Conservation (phyloP, 2,888 invertebrate genomes). For the Marasmarcha lunaedactyla region DNA sequence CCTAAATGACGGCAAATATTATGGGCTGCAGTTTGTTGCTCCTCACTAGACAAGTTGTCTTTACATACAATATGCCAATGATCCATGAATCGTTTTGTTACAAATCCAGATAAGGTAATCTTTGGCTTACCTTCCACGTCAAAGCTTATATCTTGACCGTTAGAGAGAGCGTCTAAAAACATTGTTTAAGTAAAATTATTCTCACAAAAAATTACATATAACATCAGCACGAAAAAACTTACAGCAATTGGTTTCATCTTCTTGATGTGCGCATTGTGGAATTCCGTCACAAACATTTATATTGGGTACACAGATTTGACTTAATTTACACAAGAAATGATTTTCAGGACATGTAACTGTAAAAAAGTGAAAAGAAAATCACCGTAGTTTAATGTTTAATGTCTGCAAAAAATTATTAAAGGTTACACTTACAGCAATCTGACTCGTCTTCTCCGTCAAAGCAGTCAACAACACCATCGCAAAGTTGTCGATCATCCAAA, state of each 20-base stretch:
- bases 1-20: constrained; percentile 77
- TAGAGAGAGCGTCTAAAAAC: constrained; percentile 74
- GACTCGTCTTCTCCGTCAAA: constrained; percentile 80
- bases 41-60: constrained; percentile 42
- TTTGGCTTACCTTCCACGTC: constrained; percentile 74
- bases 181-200: no score
- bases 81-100: constrained; percentile 72
- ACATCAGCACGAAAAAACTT: no score
- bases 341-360: constrained; percentile 68
- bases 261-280: constrained; percentile 74
- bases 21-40: constrained; percentile 57
- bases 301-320: constrained; percentile 73
- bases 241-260: constrained; percentile 87
- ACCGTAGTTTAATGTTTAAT: neutral
- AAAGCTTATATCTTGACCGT: constrained; percentile 70
- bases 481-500: constrained; percentile 69
- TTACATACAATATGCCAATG: constrained; percentile 77
- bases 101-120: constrained; percentile 70
- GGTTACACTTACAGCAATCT: constrained; percentile 73
- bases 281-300: constrained; percentile 74
- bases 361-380: constrained; percentile 1
- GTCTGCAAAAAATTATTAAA: neutral
- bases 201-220: no score
- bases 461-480: constrained; percentile 82
- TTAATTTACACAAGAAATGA: constrained; percentile 74